A percentile compares a stretch with the other conserved stretches of the same genome.
phyloP scores from a whole-genome alignment of 2,888 invertebrate species.

The Dendrolimus houi region DNA sequence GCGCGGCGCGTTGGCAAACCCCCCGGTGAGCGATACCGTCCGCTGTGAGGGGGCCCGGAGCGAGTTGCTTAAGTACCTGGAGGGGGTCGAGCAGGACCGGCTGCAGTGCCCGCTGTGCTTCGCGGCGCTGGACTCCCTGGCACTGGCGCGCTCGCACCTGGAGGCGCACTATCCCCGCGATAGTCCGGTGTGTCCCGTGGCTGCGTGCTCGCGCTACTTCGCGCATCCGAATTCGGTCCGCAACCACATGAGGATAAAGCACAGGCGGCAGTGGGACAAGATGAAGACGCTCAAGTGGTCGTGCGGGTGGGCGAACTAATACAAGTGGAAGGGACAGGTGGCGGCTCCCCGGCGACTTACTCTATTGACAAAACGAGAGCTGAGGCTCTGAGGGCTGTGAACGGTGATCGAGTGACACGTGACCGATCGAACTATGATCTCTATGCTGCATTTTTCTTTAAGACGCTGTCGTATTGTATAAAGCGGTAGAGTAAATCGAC shows the following conservation, averaged over 20 bases:
- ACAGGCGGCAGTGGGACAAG: conserved; percentile 87
- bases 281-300: conserved; percentile 89
- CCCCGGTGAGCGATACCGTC: conserved; percentile 29
- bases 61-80: conserved; percentile 14
- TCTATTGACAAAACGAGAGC: conserved; percentile 33
- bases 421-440: conserved; percentile 42
- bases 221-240: conserved; percentile 91
- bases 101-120: conserved; percentile 85
- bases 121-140: conserved; percentile 79
- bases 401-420: neutral
- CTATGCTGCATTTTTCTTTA: conserved; percentile 52
- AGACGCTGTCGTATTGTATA: conserved; percentile 44
- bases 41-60: conserved; percentile 20
- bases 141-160: conserved; percentile 83
- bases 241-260: conserved; percentile 91
- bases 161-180: conserved; percentile 91
- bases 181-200: conserved; percentile 87
- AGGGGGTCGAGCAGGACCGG: conserved; percentile 21
- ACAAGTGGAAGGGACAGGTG: conserved; percentile 1
- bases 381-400: conserved; percentile 35
- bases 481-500: conserved; percentile 68
- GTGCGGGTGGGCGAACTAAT: conserved; percentile 68
- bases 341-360: conserved; percentile 18
- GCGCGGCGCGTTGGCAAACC: conserved; percentile 35
- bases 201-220: conserved; percentile 84